phyloP scores from a whole-genome alignment of 2,797 vertebrate genomes.

The Sebastes hubbsi region DNA sequence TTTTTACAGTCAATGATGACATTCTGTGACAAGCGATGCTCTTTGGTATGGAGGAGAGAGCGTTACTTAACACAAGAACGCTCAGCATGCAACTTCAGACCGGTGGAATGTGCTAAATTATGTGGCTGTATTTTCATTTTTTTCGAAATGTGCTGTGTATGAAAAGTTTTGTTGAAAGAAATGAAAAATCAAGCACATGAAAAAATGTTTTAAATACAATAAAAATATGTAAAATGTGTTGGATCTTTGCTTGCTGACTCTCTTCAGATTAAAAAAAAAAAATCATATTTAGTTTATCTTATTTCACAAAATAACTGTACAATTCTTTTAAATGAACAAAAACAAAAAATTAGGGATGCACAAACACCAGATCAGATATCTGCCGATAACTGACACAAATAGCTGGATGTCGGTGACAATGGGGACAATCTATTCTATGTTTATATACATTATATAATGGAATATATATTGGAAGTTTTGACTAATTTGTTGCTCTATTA shows the following conservation, averaged over 20 bases:
- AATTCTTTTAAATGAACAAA: background rate
- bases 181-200: background rate
- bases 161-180: conserved; percentile 7
- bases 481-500: too few relatives aligned
- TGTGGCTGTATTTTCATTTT: background rate
- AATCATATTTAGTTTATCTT: background rate
- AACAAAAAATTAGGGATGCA: background rate
- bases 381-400: too few relatives aligned
- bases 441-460: too few relatives aligned
- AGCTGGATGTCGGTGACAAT: too few relatives aligned
- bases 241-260: background rate
- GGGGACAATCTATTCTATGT: too few relatives aligned
- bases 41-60: conserved; percentile 41
- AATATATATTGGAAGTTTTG: too few relatives aligned
- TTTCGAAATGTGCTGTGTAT: background rate
- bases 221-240: background rate
- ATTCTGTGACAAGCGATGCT: conserved; percentile 81
- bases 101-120: conserved; percentile 2
- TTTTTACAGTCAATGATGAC: conserved; percentile 84
- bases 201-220: background rate
- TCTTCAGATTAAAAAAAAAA: background rate
- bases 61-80: conserved; percentile 11
- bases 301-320: background rate
- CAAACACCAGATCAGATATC: too few relatives aligned
- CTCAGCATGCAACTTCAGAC: conserved; percentile 17